Conservation (phyloP, 2,113 vertebrate species). For the Plectropomus leopardus region DNA sequence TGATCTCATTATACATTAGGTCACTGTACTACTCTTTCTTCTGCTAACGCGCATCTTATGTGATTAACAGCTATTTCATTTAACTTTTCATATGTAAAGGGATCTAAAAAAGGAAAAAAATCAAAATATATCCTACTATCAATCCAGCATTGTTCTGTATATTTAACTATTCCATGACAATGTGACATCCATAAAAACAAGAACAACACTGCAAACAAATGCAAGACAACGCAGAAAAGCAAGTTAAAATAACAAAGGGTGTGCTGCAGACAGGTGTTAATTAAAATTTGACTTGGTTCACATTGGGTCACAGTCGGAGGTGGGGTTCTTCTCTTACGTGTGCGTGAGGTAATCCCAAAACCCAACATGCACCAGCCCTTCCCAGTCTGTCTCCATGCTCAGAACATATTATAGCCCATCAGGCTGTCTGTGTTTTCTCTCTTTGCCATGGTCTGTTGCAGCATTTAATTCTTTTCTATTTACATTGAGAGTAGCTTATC, state of each 20-base stretch:
- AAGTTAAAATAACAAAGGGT: slow-evolving; percentile 58
- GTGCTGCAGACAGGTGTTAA: slow-evolving; percentile 69
- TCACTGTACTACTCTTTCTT: neutral
- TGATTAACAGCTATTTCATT: neutral
- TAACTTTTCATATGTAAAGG: neutral
- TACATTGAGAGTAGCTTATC: neutral
- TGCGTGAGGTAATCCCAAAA: slow-evolving; percentile 75
- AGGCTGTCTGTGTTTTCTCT: slow-evolving; percentile 38
- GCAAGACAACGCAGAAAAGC: slow-evolving; percentile 33
- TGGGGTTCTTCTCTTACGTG: slow-evolving; percentile 60
- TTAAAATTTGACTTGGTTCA: slow-evolving; percentile 72
- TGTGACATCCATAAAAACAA: slow-evolving; percentile 41
- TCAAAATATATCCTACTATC: neutral
- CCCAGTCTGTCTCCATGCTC: slow-evolving; percentile 56
- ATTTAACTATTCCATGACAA: slow-evolving; percentile 30
- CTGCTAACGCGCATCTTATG: slow-evolving; percentile 4
- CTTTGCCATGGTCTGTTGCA: neutral
- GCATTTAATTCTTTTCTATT: slow-evolving; percentile 4
- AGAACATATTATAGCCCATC: slow-evolving; percentile 40
- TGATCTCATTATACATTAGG: slow-evolving; percentile 66
- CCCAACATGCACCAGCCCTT: slow-evolving; percentile 55
- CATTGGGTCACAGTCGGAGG: slow-evolving; percentile 56
- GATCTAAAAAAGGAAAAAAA: neutral
- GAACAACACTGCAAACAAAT: slow-evolving; percentile 55
- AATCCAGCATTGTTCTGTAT: neutral